These are phyloP conservation scores for Balaeniceps rex DNA, from an alignment of 2,113 vertebrate species.

Conservation along the genomic window DNA sequence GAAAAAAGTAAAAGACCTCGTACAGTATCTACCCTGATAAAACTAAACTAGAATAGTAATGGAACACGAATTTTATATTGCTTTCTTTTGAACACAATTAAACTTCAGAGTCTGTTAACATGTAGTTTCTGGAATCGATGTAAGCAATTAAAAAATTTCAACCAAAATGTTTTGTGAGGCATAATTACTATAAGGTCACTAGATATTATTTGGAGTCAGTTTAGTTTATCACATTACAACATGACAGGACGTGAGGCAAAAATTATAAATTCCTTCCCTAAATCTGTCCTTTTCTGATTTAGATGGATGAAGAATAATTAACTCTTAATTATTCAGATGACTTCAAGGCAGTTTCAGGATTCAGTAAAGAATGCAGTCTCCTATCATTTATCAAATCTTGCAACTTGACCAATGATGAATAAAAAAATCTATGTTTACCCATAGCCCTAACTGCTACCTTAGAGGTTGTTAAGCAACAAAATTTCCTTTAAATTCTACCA, in stretches of 20 bases:
- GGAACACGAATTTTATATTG: constrained; percentile 64
- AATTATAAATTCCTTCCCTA: constrained; percentile 99
- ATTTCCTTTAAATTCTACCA: constrained; percentile 97
- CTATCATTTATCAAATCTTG: constrained; percentile 92
- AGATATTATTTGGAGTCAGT: constrained; percentile 99
- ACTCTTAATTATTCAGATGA: constrained; percentile 99
- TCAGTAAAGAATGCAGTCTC: constrained; percentile 91
- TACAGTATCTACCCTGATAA: background rate
- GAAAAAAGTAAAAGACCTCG: background rate
- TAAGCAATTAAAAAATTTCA: constrained; percentile 92
- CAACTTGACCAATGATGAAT: constrained; percentile 95
- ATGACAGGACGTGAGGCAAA: constrained; percentile 95
- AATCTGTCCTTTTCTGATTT: constrained; percentile 99
- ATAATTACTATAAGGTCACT: constrained; percentile 98
- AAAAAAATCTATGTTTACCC: constrained; percentile 83
- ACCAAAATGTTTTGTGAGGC: constrained; percentile 91
- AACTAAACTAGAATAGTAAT: constrained; percentile 47
- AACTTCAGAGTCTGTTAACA: constrained; percentile 84
- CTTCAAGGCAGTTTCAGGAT: constrained; percentile 97
- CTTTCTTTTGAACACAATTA: constrained; percentile 74
- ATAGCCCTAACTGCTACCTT: constrained; percentile 89
- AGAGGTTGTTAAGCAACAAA: constrained; percentile 96
- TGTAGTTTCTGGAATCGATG: constrained; percentile 89
- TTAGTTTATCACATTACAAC: constrained; percentile 98
- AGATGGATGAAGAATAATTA: constrained; percentile 99